Evolutionary conservation across 2,113 vertebrate genomes (phyloP).

Genomic region (Sterna hirundo): DNA sequence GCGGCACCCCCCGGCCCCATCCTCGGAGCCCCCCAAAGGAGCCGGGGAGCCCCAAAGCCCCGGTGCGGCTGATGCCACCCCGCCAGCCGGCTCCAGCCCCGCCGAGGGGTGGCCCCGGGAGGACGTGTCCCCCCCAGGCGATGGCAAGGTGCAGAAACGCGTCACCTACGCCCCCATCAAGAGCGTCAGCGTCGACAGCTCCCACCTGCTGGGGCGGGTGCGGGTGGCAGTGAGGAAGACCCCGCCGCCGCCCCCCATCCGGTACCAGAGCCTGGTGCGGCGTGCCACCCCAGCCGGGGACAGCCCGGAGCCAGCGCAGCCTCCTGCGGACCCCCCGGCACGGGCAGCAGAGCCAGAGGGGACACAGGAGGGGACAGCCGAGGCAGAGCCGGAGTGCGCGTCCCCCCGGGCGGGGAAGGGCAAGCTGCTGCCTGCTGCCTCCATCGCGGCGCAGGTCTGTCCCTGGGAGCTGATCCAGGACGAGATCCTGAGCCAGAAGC

Average conservation of each 20-base stretch:
- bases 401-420: accelerated
- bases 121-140: not conserved
- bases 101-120: constrained; percentile 56
- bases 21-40: not conserved
- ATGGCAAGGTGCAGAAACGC: constrained; percentile 73
- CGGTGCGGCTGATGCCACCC: constrained; percentile 33
- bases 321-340: accelerated
- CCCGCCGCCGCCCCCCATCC: not conserved
- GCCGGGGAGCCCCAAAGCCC: not conserved
- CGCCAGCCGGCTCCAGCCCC: constrained; percentile 70
- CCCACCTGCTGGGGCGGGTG: not conserved
- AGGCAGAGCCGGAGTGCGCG: accelerated
- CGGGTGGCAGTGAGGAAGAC: not conserved
- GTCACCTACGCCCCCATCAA: constrained; percentile 78
- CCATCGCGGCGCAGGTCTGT: not conserved
- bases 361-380: not conserved
- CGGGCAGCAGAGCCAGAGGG: not conserved
- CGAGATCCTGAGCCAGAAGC: not conserved
- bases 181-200: constrained; percentile 56
- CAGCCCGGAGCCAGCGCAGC: not conserved
- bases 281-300: not conserved
- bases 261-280: constrained; percentile 62
- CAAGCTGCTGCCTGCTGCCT: not conserved
- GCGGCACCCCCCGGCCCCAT: accelerated
- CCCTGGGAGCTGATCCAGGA: constrained; percentile 59